Conservation (phyloP, 2,888 invertebrate species). For the Endomychus coccineus region DNA sequence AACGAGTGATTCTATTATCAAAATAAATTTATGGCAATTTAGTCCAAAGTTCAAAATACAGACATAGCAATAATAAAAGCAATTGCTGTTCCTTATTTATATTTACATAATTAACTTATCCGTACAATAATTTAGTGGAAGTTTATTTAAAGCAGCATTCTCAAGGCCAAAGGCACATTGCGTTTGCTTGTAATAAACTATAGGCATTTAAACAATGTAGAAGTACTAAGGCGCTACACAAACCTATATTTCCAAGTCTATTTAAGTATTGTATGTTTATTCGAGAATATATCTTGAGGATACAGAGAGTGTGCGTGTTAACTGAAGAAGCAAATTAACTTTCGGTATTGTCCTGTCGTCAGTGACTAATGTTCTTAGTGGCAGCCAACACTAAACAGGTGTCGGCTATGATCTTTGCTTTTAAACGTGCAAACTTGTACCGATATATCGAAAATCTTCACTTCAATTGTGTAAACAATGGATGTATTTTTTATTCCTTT, state of each 20-base stretch:
- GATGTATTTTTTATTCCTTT: not conserved
- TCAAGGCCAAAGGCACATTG: slow-evolving; percentile 12
- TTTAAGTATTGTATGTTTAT: slow-evolving; percentile 29
- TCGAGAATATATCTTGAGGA: slow-evolving; percentile 24
- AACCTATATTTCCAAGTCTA: slow-evolving; percentile 28
- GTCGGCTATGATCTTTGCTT: slow-evolving; percentile 31
- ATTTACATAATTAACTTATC: slow-evolving; percentile 13
- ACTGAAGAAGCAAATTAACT: slow-evolving; percentile 41
- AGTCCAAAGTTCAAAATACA: too few species aligned
- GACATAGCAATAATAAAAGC: too few species aligned
- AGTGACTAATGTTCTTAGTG: slow-evolving; percentile 36
- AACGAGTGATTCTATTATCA: too few species aligned
- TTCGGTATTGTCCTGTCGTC: slow-evolving; percentile 40
- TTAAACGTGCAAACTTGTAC: slow-evolving; percentile 21
- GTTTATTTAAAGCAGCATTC: slow-evolving; percentile 13
- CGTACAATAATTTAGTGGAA: slow-evolving; percentile 8
- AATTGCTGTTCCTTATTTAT: too few species aligned
- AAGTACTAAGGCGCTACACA: slow-evolving; percentile 19
- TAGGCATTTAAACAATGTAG: slow-evolving; percentile 20
- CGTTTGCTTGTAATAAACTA: slow-evolving; percentile 21
- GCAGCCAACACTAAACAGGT: slow-evolving; percentile 28
- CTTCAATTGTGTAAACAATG: not conserved
- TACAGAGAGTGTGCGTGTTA: slow-evolving; percentile 30
- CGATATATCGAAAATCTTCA: not conserved
- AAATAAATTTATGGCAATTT: too few species aligned